These are phyloP conservation scores for Cordilura impudica DNA, from an alignment of 2,888 invertebrate genomes.

Conservation along the genomic window DNA sequence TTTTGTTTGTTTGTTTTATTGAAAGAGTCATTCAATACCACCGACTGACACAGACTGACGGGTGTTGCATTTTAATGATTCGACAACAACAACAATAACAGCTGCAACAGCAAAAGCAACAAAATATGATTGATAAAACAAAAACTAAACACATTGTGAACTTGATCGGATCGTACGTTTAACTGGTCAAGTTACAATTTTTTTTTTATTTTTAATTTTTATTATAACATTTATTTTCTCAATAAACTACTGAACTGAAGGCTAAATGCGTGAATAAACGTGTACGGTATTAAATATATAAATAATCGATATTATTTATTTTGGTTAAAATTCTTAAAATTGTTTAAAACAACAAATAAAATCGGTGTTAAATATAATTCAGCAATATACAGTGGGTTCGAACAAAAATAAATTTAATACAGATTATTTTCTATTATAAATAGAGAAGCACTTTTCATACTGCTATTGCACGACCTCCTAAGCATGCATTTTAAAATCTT, in stretches of 20 bases:
- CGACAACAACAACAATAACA: no score
- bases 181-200: constrained; percentile 20
- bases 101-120: not conserved
- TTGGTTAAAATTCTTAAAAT: constrained; percentile 7
- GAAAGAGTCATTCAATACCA: not conserved
- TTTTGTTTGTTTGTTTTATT: no score
- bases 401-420: no score
- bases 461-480: no score
- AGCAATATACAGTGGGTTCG: no score
- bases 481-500: no score
- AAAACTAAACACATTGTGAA: not conserved
- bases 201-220: not conserved
- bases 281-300: constrained; percentile 3
- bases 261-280: constrained; percentile 21
- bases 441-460: no score
- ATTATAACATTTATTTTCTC: not conserved
- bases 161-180: not conserved
- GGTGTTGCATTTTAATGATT: constrained; percentile 8
- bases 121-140: constrained; percentile 4
- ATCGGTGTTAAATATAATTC: no score
- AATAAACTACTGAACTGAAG: constrained; percentile 16
- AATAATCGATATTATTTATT: not conserved
- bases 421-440: no score
- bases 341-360: not conserved
- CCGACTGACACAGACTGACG: not conserved